These are phyloP conservation scores for Selene dorsalis DNA, from an alignment of 2,797 vertebrate genomes.

Conservation along the genomic window DNA sequence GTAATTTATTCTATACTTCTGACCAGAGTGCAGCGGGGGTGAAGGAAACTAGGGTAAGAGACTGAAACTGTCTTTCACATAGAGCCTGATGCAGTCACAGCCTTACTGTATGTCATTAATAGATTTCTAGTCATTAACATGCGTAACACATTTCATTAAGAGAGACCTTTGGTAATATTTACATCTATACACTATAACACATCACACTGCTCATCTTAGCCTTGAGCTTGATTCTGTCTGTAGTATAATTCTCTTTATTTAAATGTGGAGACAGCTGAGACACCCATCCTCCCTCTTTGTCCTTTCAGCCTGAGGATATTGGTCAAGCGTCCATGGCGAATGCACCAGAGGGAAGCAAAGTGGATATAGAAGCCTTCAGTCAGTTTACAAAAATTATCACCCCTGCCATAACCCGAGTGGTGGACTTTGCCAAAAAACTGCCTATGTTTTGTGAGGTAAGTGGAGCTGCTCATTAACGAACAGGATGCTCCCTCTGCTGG, in stretches of 20 bases:
- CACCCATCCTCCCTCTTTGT: slow-evolving; percentile 34
- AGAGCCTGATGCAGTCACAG: no score
- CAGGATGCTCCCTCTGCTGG: neutral
- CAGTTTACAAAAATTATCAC: slow-evolving; percentile 99
- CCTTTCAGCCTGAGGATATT: slow-evolving; percentile 93
- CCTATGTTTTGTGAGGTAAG: slow-evolving; percentile 99
- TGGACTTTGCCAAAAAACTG: slow-evolving; percentile 99
- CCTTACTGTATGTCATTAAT: no score
- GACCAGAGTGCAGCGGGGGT: slow-evolving; percentile 89
- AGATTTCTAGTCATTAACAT: neutral
- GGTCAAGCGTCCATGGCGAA: slow-evolving; percentile 95
- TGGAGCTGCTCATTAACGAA: neutral
- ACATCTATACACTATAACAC: slow-evolving; percentile 13
- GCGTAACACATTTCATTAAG: neutral
- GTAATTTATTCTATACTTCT: slow-evolving; percentile 90
- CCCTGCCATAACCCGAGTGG: slow-evolving; percentile 99
- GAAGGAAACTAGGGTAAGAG: slow-evolving; percentile 86
- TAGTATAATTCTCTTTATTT: neutral
- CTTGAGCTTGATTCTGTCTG: no score
- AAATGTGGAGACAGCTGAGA: neutral
- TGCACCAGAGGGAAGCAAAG: slow-evolving; percentile 95
- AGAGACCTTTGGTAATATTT: neutral
- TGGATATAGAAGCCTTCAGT: slow-evolving; percentile 99
- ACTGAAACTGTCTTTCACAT: no score
- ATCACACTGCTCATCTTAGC: neutral